A percentile compares a stretch with the other conserved stretches of the same genome.
Evolutionary conservation across 2,888 invertebrate genomes (phyloP).

Genomic region (Sisyra nigra): DNA sequence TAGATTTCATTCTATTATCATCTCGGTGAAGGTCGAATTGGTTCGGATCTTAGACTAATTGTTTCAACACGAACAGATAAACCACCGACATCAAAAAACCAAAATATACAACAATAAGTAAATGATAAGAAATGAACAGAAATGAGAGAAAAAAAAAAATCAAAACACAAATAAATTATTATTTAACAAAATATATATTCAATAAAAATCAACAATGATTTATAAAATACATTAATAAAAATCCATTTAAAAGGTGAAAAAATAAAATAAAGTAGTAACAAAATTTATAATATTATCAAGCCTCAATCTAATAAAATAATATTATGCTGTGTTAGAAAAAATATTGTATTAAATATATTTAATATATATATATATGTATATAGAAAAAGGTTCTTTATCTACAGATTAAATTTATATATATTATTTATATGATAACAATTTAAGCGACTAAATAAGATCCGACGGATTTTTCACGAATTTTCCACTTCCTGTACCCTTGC

Average conservation of each 20-base stretch:
- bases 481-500: too few species aligned
- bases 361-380: conserved; percentile 5
- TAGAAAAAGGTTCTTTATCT: conserved; percentile 7
- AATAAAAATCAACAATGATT: conserved; percentile 13
- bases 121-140: not conserved
- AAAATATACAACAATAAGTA: not conserved
- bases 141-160: conserved; percentile 1
- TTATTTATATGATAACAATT: conserved; percentile 2
- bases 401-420: conserved; percentile 4
- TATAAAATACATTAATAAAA: conserved; percentile 13
- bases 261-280: conserved; percentile 15
- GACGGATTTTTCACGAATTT: not conserved
- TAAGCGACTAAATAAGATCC: conserved; percentile 4
- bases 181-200: conserved; percentile 13
- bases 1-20: too few species aligned
- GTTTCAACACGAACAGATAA: not conserved
- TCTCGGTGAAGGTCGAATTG: too few species aligned
- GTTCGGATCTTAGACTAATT: too few species aligned
- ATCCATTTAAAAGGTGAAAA: conserved; percentile 14
- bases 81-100: not conserved
- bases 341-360: conserved; percentile 7
- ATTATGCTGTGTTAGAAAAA: conserved; percentile 9
- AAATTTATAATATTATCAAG: conserved; percentile 8
- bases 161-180: conserved; percentile 3
- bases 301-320: conserved; percentile 6